These are phyloP conservation scores for Laticauda colubrina DNA, from an alignment of 2,113 vertebrate genomes.

Conservation along the genomic window DNA sequence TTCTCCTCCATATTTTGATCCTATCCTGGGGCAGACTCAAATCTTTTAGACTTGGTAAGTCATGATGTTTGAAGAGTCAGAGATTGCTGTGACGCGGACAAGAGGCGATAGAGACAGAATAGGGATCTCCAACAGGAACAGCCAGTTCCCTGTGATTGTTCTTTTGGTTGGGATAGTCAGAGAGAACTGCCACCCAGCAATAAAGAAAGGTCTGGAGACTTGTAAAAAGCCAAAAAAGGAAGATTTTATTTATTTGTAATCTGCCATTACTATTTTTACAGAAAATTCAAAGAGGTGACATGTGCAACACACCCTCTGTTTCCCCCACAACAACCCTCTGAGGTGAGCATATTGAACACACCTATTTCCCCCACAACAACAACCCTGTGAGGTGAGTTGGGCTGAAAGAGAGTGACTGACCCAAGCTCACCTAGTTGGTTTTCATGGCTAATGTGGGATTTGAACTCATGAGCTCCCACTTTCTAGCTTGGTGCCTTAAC, in stretches of 20 bases:
- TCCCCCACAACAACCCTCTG: neutral
- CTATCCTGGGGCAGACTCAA: neutral
- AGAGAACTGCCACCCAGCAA: neutral
- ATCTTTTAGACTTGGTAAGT: neutral
- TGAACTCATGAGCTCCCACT: too few species aligned
- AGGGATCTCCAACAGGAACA: neutral
- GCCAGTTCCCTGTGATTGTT: neutral
- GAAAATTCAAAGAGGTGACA: neutral
- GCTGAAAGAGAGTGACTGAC: too few species aligned
- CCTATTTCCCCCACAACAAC: too few species aligned
- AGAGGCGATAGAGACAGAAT: neutral
- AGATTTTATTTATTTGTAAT: neutral
- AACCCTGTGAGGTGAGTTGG: too few species aligned
- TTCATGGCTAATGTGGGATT: too few species aligned
- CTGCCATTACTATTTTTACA: neutral
- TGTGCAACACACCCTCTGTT: neutral
- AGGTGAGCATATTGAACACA: too few species aligned
- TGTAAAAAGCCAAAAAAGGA: neutral
- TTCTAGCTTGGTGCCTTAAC: too few species aligned
- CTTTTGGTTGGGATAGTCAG: neutral
- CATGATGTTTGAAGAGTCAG: neutral
- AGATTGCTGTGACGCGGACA: neutral
- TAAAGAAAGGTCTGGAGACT: neutral
- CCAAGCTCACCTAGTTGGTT: too few species aligned
- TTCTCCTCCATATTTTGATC: neutral